Conservation (phyloP, 2,113 vertebrate species). For the Bambusicola thoracicus region DNA sequence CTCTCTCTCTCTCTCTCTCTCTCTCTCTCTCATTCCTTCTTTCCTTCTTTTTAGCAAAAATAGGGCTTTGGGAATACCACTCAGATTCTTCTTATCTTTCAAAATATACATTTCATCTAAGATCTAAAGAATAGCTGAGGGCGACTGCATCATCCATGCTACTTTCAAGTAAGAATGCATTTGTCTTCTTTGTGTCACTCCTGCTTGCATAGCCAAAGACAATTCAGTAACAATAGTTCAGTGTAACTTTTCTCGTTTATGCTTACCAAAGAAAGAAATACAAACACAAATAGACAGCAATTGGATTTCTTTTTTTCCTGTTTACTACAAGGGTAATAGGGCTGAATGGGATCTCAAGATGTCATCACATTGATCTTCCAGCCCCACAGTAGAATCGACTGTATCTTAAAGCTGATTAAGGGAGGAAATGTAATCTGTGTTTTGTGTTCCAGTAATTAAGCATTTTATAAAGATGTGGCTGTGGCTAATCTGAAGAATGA, state of each 20-base stretch:
- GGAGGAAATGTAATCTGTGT: slow-evolving; percentile 49
- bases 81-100: neutral
- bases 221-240: neutral
- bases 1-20: neutral
- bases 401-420: slow-evolving; percentile 57
- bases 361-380: slow-evolving; percentile 55
- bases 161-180: neutral
- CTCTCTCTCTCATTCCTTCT: no score
- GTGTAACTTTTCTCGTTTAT: slow-evolving; percentile 4
- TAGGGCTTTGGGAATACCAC: neutral
- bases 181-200: neutral
- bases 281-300: neutral
- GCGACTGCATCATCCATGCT: neutral
- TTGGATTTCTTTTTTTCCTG: slow-evolving; percentile 31
- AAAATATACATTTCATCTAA: neutral
- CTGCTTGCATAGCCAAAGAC: neutral
- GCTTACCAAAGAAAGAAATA: slow-evolving; percentile 3
- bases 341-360: slow-evolving; percentile 16
- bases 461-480: slow-evolving; percentile 61
- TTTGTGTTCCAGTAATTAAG: slow-evolving; percentile 66
- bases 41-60: neutral
- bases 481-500: slow-evolving; percentile 63
- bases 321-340: slow-evolving; percentile 25
- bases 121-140: neutral
- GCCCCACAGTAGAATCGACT: slow-evolving; percentile 28